Base-by-base conservation (phyloP, 2,888 invertebrate species). In the Parnassius glacialis region DNA sequence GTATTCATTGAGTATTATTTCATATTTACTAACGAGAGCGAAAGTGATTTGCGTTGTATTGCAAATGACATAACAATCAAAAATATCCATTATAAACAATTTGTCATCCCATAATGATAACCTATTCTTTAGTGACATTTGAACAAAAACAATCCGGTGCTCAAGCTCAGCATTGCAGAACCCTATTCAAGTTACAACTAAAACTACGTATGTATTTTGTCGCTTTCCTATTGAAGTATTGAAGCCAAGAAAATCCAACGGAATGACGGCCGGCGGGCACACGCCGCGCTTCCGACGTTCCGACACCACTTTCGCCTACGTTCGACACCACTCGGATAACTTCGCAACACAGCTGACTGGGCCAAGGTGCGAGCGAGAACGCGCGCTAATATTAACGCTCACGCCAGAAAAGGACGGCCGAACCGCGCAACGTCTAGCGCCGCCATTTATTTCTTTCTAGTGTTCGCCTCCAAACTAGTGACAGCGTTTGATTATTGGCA, bases 291-390 rank as follows among this genome's bases (percentile, higher is more conserved):
- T 81, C 85, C 85, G 83, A 87, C 83, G 83, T 83, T 81, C 85
- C 85, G 83, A 87, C 83, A 83, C 78, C 81, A 87, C 90, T 89
- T 90, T 91, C 88, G 88, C 85, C 82, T 75, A 71, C 80, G 72
- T 70, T 90, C 92, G 91, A 84, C 67, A 65, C 50, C 59, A 65
- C 66, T 89, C 92, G 92, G 82, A 73, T 65, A 67, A 74, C 75
- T 75, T 82, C 89, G 90, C 79, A 75, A 84, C 80, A 88, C 92
- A 92, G 92, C 92, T 92, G 92, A 91, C 89, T 81, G 81, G 73
- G 73, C 72, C 75, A 76, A 75, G 54, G 84, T 60, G 74, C 66
- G 81, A 89, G 76, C 70, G 85, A 79, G 85, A 84, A 67, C 61
- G 68, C 60, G 68, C 61, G 61, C 69, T 71, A 70, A 68, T 66